Evolutionary conservation across 2,888 invertebrate species (phyloP), one percentile per base, ranked within the genome.

Genomic region (Macroteleia sp.): DNA sequence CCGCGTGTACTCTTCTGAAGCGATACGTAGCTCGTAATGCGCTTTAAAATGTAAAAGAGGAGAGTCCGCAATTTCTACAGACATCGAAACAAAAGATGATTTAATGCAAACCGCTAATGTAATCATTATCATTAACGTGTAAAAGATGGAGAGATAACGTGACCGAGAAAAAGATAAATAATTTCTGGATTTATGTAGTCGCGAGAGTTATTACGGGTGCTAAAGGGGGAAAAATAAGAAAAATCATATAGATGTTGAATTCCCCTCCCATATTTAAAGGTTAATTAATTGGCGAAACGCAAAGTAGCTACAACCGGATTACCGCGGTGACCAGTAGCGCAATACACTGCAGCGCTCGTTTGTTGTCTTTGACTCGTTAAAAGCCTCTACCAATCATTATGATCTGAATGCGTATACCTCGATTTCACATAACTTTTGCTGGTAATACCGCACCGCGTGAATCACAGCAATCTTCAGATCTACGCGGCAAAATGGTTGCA

Each of bases 201-300:
- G 32, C 44, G 42, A 57, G 50, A 64, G 48, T 64, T 48, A 73
- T 64, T 73, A 73, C 71, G 14, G 28, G 14, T 28, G 20, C 22
- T n/a, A 25, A 22, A 39, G 46, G 16, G 46, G 46, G 20, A 42
- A 41, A 30, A 34, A 50, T 32, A 41, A 36, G 64, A 66, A 74
- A 66, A 74, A 74, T 44, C 5, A 9, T 34, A 22, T 22, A 54
- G 42, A 74, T 61, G 59, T 61, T 20, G 74, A 54, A 67, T 67
- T 74, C 74, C 62, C 44, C 20, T 16, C 28, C 12, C 28, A 56
- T 50, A 62, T 76, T 76, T 62, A 69, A 76, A 64, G 62, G 69
- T 69, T 76, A 76, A 75, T 75, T 75, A 75, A 83, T 84, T 82
- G 81, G 82, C 80, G 81, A 86, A 80, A 74, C 66, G 70, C 34